Percentiles rank a stretch among this genome's conserved stretches.
phyloP scores from a whole-genome alignment of 2,888 invertebrate genomes.

The Cenopis cana region DNA sequence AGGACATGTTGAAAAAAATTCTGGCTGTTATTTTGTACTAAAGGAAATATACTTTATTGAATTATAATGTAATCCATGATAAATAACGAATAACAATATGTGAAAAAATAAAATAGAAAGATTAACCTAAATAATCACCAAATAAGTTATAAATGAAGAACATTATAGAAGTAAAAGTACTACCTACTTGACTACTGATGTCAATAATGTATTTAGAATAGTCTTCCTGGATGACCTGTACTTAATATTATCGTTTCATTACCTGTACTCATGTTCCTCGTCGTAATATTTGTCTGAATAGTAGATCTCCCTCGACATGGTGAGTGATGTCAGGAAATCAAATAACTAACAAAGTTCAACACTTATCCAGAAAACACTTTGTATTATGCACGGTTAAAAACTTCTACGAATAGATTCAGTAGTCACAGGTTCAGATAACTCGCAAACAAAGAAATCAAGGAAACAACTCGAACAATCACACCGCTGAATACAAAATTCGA shows the following conservation, averaged over 20 bases:
- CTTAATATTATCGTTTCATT: constrained; percentile 47
- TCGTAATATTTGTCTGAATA: constrained; percentile 98
- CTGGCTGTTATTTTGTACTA: not conserved
- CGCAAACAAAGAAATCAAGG: constrained; percentile 35
- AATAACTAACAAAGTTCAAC: constrained; percentile 7
- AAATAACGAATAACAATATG: not conserved
- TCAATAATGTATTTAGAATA: not conserved
- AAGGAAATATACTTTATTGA: not conserved
- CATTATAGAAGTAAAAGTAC: not conserved
- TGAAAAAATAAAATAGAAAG: not conserved
- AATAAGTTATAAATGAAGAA: constrained; percentile 1
- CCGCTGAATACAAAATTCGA: constrained; percentile 44
- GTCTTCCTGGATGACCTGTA: not conserved
- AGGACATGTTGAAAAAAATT: not conserved
- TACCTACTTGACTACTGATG: not conserved
- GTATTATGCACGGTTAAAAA: constrained; percentile 2
- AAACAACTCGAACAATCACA: constrained; percentile 46
- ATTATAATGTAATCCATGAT: not conserved
- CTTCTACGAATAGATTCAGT: not conserved
- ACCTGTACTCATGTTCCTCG: constrained; percentile 97
- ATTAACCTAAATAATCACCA: not conserved
- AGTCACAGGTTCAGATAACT: not conserved
- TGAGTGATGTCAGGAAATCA: constrained; percentile 43
- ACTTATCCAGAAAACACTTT: constrained; percentile 15
- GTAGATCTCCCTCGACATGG: constrained; percentile 91